Conservation (phyloP, 2,888 invertebrate species). For the Chalcis sispes region DNA sequence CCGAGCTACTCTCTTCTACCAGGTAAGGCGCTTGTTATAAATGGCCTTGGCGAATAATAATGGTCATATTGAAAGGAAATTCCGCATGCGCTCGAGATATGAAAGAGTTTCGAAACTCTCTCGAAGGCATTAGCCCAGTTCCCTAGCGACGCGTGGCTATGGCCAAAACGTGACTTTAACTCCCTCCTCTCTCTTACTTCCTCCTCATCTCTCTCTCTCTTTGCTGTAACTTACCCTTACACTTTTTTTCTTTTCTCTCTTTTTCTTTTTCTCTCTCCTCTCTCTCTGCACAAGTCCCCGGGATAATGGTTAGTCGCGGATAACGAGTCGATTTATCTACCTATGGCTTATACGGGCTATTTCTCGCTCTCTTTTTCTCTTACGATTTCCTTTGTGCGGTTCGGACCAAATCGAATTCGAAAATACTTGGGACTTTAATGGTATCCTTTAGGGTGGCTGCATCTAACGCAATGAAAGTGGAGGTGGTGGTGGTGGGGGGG, state of each 20-base stretch:
- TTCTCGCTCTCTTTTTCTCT: constrained; percentile 31
- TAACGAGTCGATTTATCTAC: constrained; percentile 71
- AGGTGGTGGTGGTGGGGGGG: too few relatives aligned
- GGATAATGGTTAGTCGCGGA: constrained; percentile 70
- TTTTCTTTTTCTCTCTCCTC: constrained; percentile 29
- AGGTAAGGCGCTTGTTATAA: constrained; percentile 58
- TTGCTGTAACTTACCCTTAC: too few relatives aligned
- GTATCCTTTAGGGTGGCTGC: too few relatives aligned
- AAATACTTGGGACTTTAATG: constrained; percentile 1
- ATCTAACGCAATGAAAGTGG: too few relatives aligned
- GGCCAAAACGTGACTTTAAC: constrained; percentile 37
- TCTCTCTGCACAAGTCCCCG: constrained; percentile 35
- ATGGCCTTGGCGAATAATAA: constrained; percentile 66
- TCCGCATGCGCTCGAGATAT: constrained; percentile 57
- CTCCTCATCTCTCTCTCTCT: constrained; percentile 36
- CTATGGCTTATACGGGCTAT: constrained; percentile 55
- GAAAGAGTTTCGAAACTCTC: constrained; percentile 65
- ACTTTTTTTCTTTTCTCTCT: constrained; percentile 7
- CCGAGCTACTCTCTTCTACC: background rate
- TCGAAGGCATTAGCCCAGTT: constrained; percentile 69
- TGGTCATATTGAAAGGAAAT: constrained; percentile 68
- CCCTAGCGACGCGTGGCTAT: constrained; percentile 35
- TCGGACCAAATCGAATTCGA: constrained; percentile 24
- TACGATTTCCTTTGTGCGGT: constrained; percentile 40
- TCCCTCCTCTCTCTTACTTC: constrained; percentile 1